Percentiles rank a stretch among this genome's conserved stretches.
phyloP scores from a whole-genome alignment of 1,140 invertebrate genomes.

The Calephelis nemesis region DNA sequence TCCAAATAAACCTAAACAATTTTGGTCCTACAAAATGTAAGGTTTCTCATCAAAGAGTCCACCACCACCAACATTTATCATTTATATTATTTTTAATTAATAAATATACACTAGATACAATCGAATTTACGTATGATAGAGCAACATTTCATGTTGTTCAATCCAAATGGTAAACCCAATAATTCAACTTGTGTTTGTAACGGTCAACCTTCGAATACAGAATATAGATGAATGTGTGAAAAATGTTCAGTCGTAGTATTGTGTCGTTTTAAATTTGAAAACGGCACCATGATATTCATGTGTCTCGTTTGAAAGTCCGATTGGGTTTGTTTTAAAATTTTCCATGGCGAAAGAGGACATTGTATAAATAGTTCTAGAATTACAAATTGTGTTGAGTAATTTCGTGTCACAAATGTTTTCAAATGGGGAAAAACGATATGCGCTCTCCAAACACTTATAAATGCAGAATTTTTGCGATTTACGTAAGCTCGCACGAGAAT shows the following conservation, averaged over 20 bases:
- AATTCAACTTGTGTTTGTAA: conserved; percentile 24
- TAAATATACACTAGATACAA: too few species aligned
- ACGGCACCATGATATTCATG: conserved; percentile 46
- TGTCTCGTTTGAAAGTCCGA: conserved; percentile 49
- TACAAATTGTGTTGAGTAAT: conserved; percentile 25
- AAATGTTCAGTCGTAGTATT: conserved; percentile 12
- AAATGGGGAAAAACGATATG: conserved; percentile 19
- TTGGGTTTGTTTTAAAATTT: conserved; percentile 47
- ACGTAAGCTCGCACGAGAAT: conserved; percentile 42
- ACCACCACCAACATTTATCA: too few species aligned
- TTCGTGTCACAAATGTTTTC: conserved; percentile 20
- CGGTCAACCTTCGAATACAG: conserved; percentile 21
- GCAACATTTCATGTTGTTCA: neutral
- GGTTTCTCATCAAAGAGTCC: too few species aligned
- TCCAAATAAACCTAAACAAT: too few species aligned
- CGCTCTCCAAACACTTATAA: conserved; percentile 28
- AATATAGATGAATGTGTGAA: conserved; percentile 5
- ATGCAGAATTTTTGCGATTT: conserved; percentile 37
- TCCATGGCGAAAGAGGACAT: conserved; percentile 47
- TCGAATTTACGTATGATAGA: neutral
- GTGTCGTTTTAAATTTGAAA: conserved; percentile 30
- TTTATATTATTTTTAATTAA: too few species aligned
- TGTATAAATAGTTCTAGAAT: conserved; percentile 37
- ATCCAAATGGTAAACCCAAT: neutral
- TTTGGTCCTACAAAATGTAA: too few species aligned